Evolutionary conservation across 92 coral and sea anemone genomes (phyloP).

Genomic region (Heliopora coerulea): DNA sequence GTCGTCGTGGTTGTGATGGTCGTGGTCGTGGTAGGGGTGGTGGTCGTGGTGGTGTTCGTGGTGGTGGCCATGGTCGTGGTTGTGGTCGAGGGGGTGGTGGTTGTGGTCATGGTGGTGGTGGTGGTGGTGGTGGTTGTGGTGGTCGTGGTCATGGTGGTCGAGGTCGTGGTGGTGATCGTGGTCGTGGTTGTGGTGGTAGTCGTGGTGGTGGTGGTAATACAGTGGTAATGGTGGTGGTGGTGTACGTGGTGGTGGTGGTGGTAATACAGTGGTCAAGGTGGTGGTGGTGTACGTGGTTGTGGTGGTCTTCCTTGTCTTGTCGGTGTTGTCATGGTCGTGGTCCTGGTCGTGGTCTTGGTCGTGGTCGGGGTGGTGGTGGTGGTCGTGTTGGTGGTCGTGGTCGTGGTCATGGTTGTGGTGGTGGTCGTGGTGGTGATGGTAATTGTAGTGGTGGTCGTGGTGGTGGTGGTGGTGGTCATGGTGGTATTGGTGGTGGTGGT

Average conservation of each 20-base stretch:
- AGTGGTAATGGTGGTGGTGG: neutral
- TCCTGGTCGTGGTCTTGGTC: neutral
- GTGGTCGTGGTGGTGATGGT: too few species aligned
- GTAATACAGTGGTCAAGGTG: neutral
- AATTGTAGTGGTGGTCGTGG: too few species aligned
- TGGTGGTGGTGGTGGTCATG: too few species aligned
- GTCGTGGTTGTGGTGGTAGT: constrained; percentile 1
- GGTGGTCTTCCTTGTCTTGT: too few species aligned
- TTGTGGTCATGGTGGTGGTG: neutral
- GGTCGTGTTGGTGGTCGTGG: too few species aligned
- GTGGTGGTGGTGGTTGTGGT: constrained; percentile 1
- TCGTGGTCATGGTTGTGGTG: too few species aligned
- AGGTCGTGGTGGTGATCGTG: neutral
- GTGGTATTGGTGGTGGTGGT: too few species aligned
- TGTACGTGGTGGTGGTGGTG: constrained; percentile 8
- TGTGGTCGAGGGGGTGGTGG: neutral
- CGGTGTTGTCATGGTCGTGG: neutral
- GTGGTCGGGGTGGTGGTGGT: too few species aligned
- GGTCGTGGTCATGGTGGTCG: neutral
- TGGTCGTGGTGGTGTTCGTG: too few species aligned
- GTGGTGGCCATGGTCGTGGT: neutral
- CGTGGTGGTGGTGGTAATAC: neutral
- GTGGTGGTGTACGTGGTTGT: neutral
- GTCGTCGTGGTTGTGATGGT: too few species aligned
- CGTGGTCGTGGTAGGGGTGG: too few species aligned